phyloP scores from a whole-genome alignment of 2,113 vertebrate genomes.

The Eonycteris spelaea region DNA sequence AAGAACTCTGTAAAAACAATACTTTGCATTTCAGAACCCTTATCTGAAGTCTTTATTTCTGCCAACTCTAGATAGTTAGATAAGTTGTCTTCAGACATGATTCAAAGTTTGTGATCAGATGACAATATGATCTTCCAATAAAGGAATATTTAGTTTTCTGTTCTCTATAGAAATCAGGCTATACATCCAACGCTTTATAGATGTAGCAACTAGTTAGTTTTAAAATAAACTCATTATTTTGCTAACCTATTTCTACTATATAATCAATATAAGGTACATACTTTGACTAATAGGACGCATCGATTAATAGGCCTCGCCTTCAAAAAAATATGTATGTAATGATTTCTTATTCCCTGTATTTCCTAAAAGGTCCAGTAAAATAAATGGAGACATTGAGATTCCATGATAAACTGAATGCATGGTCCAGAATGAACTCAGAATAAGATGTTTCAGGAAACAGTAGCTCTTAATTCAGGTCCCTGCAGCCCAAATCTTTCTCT shows the following conservation, averaged over 20 bases:
- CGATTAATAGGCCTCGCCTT: neutral
- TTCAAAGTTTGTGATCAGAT: neutral
- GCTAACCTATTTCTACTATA: neutral
- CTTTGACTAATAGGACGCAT: neutral
- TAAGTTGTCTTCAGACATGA: neutral
- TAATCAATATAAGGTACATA: neutral
- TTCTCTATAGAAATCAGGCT: neutral
- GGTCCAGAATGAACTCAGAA: neutral
- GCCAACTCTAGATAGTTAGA: neutral
- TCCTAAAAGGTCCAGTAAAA: neutral
- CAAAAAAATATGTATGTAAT: neutral
- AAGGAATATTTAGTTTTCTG: neutral
- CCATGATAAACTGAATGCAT: neutral
- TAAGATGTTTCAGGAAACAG: neutral
- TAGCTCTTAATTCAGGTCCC: neutral
- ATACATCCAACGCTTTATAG: neutral
- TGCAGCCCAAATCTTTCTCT: neutral
- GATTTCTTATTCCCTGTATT: neutral
- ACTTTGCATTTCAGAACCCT: neutral
- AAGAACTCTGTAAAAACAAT: slow-evolving; percentile 7
- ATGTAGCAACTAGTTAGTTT: neutral
- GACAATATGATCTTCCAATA: neutral
- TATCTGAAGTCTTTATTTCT: neutral
- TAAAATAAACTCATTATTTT: neutral
- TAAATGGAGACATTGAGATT: neutral